A percentile compares a stretch with the other conserved stretches of the same genome.
Conservation (phyloP, 2,113 vertebrate species). For the Oreochromis aureus region DNA sequence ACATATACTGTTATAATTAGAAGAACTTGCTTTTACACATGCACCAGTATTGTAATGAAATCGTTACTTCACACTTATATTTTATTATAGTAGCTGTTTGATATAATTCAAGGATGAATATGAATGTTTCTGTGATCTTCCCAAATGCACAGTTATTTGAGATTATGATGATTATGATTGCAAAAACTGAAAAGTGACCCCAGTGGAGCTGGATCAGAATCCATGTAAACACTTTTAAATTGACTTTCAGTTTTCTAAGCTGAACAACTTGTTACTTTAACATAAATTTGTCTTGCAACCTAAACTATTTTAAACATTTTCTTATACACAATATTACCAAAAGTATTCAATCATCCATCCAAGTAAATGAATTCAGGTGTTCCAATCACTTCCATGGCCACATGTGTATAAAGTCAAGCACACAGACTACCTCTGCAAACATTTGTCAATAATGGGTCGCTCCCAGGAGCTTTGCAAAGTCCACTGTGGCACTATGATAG, state of each 20-base stretch:
- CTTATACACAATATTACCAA: not conserved
- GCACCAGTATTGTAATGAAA: not conserved
- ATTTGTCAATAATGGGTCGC: not conserved
- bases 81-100: not conserved
- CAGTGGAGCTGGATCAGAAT: not conserved
- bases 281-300: not conserved
- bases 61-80: not conserved
- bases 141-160: not conserved
- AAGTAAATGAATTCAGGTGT: not conserved
- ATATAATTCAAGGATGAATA: not conserved
- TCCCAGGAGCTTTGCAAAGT: not conserved
- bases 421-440: not conserved
- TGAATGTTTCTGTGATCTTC: not conserved
- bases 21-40: not conserved
- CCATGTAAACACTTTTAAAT: not conserved
- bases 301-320: not conserved
- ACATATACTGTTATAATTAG: not conserved
- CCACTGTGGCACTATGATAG: not conserved
- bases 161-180: not conserved
- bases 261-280: not conserved
- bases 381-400: not conserved
- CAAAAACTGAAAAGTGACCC: not conserved
- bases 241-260: not conserved
- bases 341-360: not conserved
- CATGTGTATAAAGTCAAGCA: not conserved